These are phyloP conservation scores for Bugula neritina DNA, from an alignment of 2,888 invertebrate species.

Conservation along the genomic window DNA sequence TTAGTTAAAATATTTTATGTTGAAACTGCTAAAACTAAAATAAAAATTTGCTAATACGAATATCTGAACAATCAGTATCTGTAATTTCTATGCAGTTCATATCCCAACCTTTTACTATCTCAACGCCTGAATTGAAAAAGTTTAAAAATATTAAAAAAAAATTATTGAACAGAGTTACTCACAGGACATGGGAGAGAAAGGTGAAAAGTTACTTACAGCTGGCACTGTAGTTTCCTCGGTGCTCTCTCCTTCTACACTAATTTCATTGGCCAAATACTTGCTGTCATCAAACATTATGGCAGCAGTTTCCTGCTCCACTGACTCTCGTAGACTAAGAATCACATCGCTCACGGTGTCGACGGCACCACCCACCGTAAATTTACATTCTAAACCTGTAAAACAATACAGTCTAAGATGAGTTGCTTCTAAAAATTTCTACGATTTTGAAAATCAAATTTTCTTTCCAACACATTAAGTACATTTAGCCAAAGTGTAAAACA, in stretches of 20 bases:
- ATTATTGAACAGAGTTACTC: too few species aligned
- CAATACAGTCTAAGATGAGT: neutral
- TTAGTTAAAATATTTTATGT: too few species aligned
- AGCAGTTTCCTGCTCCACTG: neutral
- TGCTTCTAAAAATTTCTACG: neutral
- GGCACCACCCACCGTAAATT: neutral
- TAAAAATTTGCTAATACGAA: too few species aligned
- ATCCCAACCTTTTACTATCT: too few species aligned
- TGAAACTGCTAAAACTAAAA: too few species aligned
- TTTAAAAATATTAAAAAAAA: too few species aligned
- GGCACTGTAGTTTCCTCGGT: neutral
- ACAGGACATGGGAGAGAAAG: too few species aligned
- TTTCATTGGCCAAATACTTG: neutral
- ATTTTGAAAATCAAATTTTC: neutral
- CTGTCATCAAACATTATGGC: neutral
- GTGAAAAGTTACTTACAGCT: too few species aligned
- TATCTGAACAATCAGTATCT: too few species aligned
- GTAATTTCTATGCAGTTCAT: too few species aligned
- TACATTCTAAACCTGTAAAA: neutral
- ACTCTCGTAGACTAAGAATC: neutral
- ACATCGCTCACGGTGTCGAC: neutral
- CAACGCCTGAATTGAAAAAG: too few species aligned
- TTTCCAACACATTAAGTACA: neutral
- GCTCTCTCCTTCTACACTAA: slow-evolving; percentile 13
- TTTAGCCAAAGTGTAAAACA: too few species aligned